Percentiles rank a stretch among this genome's conserved stretches.
Evolutionary conservation across 2,113 vertebrate species (phyloP).

Genomic region (Clarias batrachus): DNA sequence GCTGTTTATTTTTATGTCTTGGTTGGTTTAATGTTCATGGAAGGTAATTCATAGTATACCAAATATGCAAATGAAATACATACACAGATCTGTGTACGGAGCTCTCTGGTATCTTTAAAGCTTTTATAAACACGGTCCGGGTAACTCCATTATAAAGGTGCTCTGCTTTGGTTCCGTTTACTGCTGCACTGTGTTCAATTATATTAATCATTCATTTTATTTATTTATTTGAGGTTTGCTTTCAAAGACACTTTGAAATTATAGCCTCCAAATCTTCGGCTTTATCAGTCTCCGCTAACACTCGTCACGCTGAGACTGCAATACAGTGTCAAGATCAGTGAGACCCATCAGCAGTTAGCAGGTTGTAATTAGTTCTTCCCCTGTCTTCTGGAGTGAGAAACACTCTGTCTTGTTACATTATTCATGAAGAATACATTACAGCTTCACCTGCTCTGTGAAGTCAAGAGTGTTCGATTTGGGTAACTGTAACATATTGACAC

Average conservation of each 20-base stretch:
- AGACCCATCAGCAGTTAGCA: slow-evolving; percentile 53
- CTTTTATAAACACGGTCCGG: not conserved
- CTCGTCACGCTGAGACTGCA: slow-evolving; percentile 17
- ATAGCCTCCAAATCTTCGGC: slow-evolving; percentile 10
- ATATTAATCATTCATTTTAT: not conserved
- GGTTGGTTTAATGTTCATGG: not conserved
- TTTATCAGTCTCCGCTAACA: slow-evolving; percentile 31
- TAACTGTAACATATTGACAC: slow-evolving; percentile 29
- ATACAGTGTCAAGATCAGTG: slow-evolving; percentile 51
- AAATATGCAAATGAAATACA: slow-evolving; percentile 25
- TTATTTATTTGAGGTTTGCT: not conserved
- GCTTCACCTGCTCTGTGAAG: slow-evolving; percentile 44
- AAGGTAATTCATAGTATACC: not conserved
- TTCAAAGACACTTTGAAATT: slow-evolving; percentile 26
- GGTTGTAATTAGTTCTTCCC: slow-evolving; percentile 56
- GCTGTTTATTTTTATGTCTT: not conserved
- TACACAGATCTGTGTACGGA: slow-evolving; percentile 7
- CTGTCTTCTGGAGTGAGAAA: slow-evolving; percentile 50
- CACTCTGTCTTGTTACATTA: slow-evolving; percentile 58
- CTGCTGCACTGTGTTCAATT: not conserved
- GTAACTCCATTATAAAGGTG: not conserved
- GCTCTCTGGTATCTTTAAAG: not conserved
- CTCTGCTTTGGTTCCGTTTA: not conserved
- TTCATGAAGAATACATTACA: slow-evolving; percentile 59
- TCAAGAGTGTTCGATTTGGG: slow-evolving; percentile 33